Percentiles rank a stretch among this genome's conserved stretches.
These are phyloP conservation scores for Ephydatia muelleri DNA, from an alignment of 37 sponge, comb jelly and placozoan genomes.

Conservation along the genomic window DNA sequence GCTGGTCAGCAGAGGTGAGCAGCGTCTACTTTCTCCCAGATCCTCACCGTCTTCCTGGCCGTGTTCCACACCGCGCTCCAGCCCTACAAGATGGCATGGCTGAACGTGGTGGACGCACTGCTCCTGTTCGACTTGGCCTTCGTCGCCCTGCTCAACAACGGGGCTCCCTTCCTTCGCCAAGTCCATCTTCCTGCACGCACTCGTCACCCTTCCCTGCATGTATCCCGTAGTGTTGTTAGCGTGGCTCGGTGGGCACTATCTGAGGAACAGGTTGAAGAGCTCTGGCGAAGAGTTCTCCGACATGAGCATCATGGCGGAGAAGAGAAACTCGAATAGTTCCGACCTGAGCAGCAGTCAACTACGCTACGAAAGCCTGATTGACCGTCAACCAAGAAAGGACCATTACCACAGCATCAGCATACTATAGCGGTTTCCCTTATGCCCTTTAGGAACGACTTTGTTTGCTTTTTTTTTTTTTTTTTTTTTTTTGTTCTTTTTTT, in stretches of 20 bases:
- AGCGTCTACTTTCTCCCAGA: slow-evolving; percentile 4
- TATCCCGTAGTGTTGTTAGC: background rate
- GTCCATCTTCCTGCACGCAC: background rate
- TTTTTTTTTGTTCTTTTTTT: no score
- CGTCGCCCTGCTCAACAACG: slow-evolving; percentile 11
- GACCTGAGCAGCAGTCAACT: background rate
- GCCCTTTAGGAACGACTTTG: no score
- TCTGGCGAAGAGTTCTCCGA: background rate
- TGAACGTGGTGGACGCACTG: slow-evolving; percentile 23
- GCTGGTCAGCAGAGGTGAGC: background rate
- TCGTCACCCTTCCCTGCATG: slow-evolving; percentile 10
- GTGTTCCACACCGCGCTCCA: slow-evolving; percentile 12
- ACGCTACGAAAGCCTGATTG: background rate
- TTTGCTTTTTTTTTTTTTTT: no score
- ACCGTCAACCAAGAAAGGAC: background rate
- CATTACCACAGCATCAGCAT: background rate
- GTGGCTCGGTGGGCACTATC: background rate
- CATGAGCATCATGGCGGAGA: background rate
- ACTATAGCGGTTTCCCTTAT: background rate
- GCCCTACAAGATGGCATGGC: slow-evolving; percentile 23
- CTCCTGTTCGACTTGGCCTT: slow-evolving; percentile 20
- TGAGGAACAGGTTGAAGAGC: background rate
- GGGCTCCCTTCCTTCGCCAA: slow-evolving; percentile 6
- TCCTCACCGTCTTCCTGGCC: slow-evolving; percentile 8
- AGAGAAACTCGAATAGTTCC: background rate